These are phyloP conservation scores for Sacculina carcini DNA, from an alignment of 2,888 invertebrate species.

Conservation along the genomic window DNA sequence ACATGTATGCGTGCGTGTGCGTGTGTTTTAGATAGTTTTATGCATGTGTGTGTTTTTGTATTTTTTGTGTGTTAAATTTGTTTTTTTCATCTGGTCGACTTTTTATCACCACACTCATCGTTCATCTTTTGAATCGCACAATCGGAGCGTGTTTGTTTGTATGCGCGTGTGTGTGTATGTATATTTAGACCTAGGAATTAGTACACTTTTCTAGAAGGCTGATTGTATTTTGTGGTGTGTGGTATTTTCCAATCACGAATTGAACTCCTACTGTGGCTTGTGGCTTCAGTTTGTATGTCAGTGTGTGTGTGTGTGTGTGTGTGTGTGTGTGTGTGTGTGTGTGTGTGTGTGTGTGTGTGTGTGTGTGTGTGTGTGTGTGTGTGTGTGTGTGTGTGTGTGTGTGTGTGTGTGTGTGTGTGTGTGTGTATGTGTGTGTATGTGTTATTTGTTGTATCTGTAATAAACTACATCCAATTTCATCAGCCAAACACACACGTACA, in stretches of 20 bases:
- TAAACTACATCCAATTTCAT: background rate
- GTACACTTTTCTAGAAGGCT: too few relatives aligned
- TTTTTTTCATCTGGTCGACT: too few relatives aligned
- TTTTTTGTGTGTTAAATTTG: too few relatives aligned
- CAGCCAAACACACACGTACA: background rate
- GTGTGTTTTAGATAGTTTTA: background rate
- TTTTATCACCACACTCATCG: too few relatives aligned
- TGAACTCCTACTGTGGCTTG: too few relatives aligned
- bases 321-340: background rate
- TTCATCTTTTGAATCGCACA: too few relatives aligned
- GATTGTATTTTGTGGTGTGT: too few relatives aligned
- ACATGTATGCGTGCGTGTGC: constrained; percentile 2
- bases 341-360: background rate
- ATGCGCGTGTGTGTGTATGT: too few relatives aligned
- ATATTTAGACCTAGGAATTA: too few relatives aligned
- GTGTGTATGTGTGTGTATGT: background rate
- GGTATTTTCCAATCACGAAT: too few relatives aligned
- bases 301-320: background rate
- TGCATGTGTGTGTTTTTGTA: background rate
- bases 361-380: background rate
- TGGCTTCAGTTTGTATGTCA: background rate
- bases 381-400: background rate
- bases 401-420: background rate
- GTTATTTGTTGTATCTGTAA: background rate
- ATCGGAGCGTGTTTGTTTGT: too few relatives aligned